A percentile compares a stretch with the other conserved stretches of the same genome.
These are phyloP conservation scores for Taeniopygia guttata DNA, from an alignment of 2,797 vertebrate genomes.

Conservation along the genomic window DNA sequence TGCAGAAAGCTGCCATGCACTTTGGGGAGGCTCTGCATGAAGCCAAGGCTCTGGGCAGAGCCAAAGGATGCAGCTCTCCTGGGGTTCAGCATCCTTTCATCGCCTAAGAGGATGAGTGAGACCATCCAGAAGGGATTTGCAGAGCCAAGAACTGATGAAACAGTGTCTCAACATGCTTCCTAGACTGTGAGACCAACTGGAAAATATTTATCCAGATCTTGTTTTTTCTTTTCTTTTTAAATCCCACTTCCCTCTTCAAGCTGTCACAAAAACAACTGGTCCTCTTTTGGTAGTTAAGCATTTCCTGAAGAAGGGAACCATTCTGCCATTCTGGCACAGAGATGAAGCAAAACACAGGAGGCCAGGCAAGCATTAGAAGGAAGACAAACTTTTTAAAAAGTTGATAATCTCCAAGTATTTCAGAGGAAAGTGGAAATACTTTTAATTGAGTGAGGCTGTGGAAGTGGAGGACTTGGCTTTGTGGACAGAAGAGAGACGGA, in stretches of 20 bases:
- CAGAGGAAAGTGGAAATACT: neutral
- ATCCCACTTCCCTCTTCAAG: neutral
- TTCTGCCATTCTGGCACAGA: neutral
- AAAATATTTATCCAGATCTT: slow-evolving; percentile 6
- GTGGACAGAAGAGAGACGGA: neutral
- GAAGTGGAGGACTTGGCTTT: neutral
- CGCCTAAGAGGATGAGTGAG: neutral
- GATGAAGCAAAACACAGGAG: neutral
- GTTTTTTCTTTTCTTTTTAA: neutral
- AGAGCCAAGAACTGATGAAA: neutral
- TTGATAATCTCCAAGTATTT: neutral
- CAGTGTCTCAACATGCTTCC: slow-evolving; percentile 11
- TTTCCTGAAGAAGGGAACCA: neutral
- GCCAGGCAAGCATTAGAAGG: neutral
- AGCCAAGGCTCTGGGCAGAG: neutral
- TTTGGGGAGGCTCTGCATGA: fast-evolving
- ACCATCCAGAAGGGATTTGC: neutral
- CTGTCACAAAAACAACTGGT: neutral
- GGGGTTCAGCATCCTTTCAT: neutral
- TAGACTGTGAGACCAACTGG: slow-evolving; percentile 1
- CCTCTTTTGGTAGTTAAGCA: neutral
- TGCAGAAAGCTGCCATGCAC: neutral
- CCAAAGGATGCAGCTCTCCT: neutral
- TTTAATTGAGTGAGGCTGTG: neutral
- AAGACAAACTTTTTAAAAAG: neutral